These are phyloP conservation scores for Nasonia vitripennis DNA, from an alignment of 1,140 invertebrate species.

Conservation along the genomic window DNA sequence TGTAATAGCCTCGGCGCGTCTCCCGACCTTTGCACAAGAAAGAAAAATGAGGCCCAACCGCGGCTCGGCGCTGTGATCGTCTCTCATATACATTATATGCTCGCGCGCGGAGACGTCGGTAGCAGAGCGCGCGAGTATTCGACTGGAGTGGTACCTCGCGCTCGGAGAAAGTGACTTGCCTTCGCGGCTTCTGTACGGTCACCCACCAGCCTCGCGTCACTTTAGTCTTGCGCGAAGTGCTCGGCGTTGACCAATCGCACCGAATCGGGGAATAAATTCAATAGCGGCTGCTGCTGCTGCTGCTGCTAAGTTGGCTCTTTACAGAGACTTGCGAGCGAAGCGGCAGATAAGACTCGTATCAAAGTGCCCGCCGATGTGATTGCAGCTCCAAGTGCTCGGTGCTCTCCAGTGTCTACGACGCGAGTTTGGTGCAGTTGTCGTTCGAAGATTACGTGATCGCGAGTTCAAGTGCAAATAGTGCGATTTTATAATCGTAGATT, in stretches of 20 bases:
- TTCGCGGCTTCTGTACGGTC: conserved; percentile 53
- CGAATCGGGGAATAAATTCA: not conserved
- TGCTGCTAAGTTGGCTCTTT: not conserved
- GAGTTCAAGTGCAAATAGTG: no score
- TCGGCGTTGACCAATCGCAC: conserved; percentile 9
- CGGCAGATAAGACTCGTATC: not conserved
- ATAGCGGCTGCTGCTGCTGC: no score
- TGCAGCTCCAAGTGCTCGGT: no score
- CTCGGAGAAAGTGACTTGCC: conserved; percentile 62
- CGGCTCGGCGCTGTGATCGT: no score
- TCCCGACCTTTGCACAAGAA: no score
- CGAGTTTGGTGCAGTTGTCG: no score
- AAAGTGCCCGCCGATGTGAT: no score
- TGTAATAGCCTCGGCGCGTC: no score
- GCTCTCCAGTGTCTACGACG: no score
- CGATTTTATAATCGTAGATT: no score
- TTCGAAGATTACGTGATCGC: no score
- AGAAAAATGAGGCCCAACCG: no score
- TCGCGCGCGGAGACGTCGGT: not conserved
- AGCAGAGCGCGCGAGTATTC: not conserved
- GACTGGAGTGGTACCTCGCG: not conserved
- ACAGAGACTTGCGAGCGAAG: not conserved
- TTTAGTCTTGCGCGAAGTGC: conserved; percentile 25
- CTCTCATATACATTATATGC: not conserved
- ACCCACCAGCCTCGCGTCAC: conserved; percentile 36